Percentiles rank a stretch among this genome's conserved stretches.
Conservation (phyloP, 2,113 vertebrate species). For the Suncus etruscus region DNA sequence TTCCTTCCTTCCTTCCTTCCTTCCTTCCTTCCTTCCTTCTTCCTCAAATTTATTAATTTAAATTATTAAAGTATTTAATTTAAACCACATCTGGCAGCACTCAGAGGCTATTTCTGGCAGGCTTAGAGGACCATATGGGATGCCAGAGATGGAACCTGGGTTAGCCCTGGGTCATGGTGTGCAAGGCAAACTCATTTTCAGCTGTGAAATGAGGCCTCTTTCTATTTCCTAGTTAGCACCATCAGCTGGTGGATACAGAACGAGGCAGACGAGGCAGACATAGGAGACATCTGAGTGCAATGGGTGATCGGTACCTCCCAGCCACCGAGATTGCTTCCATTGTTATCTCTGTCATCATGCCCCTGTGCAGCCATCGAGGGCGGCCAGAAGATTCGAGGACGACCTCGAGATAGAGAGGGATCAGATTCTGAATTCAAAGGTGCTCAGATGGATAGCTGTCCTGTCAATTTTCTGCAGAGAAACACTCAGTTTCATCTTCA, state of each 20-base stretch:
- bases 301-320: neutral
- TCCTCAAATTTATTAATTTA: neutral
- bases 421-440: neutral
- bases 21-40: neutral
- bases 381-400: fast-evolving
- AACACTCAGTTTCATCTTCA: neutral
- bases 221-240: neutral
- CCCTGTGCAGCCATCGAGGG: neutral
- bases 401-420: neutral
- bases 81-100: no score
- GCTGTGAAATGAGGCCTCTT: neutral
- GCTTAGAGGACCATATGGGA: no score
- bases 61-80: no score
- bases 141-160: no score
- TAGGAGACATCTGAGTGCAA: neutral
- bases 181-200: no score
- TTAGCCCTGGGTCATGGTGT: no score
- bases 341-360: fast-evolving
- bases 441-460: neutral
- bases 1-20: neutral
- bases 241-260: no score
- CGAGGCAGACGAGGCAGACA: neutral
- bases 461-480: neutral
- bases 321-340: neutral
- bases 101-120: no score